phyloP scores from a whole-genome alignment of 1,140 invertebrate species.

The Limonius californicus region DNA sequence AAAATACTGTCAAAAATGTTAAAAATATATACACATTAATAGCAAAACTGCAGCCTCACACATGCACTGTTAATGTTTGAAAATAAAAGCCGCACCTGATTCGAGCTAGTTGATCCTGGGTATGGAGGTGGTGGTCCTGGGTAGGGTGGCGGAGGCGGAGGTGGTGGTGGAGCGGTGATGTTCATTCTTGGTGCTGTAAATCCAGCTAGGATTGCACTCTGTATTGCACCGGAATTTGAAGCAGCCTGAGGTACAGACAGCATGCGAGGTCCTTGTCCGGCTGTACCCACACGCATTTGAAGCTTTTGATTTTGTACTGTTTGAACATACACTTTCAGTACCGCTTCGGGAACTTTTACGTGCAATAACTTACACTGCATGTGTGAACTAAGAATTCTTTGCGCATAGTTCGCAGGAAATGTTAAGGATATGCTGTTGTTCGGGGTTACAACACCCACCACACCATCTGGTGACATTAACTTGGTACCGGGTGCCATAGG shows the following conservation, averaged over 20 bases:
- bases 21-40: background rate
- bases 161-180: slow-evolving; percentile 29
- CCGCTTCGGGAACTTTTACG: background rate
- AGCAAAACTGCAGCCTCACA: background rate
- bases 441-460: slow-evolving; percentile 60
- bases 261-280: slow-evolving; percentile 30
- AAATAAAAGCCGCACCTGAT: slow-evolving; percentile 17
- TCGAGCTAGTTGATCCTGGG: slow-evolving; percentile 53
- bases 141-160: slow-evolving; percentile 53
- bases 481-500: slow-evolving; percentile 59
- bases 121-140: slow-evolving; percentile 63
- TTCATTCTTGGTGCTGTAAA: slow-evolving; percentile 34
- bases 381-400: slow-evolving; percentile 32
- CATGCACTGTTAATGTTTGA: background rate
- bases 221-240: slow-evolving; percentile 34
- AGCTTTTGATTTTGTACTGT: slow-evolving; percentile 45
- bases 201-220: slow-evolving; percentile 27
- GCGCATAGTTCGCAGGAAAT: slow-evolving; percentile 53
- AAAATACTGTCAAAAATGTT: background rate
- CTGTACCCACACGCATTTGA: slow-evolving; percentile 40
- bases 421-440: slow-evolving; percentile 62
- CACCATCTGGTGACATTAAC: slow-evolving; percentile 58
- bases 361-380: slow-evolving; percentile 24
- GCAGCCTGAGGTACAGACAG: slow-evolving; percentile 18
- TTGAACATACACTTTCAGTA: background rate